Evolutionary conservation across 2,797 vertebrate species (phyloP).

Genomic region (Staurois parvus): DNA sequence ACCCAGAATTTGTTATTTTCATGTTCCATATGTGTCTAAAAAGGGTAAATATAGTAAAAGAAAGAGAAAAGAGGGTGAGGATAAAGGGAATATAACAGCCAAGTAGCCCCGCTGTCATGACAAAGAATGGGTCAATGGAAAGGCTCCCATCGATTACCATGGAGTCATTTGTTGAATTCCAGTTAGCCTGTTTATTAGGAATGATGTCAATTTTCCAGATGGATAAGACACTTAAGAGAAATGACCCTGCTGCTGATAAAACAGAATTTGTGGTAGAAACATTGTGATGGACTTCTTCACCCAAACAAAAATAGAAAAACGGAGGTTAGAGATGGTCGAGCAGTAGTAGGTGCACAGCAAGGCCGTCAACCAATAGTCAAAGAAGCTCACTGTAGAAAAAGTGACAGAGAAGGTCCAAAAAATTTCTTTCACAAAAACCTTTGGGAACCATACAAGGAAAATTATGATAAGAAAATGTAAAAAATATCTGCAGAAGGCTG

Average conservation of each 20-base stretch:
- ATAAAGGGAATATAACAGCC: constrained; percentile 34
- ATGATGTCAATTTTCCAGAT: not conserved
- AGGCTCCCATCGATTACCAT: too few species aligned
- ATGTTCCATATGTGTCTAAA: constrained; percentile 61
- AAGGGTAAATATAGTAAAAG: constrained; percentile 65
- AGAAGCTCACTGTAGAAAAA: constrained; percentile 44
- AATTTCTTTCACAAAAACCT: too few species aligned
- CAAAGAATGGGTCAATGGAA: too few species aligned
- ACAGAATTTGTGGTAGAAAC: constrained; percentile 52
- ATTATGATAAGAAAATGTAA: too few species aligned
- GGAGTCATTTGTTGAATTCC: not conserved
- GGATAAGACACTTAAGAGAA: not conserved
- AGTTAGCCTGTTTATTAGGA: too few species aligned
- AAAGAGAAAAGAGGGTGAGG: constrained; percentile 64
- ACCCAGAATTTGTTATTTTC: constrained; percentile 37
- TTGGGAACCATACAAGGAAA: too few species aligned
- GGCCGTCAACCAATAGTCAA: constrained; percentile 51
- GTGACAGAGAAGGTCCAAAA: too few species aligned
- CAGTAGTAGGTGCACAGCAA: constrained; percentile 67
- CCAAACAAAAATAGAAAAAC: constrained; percentile 41
- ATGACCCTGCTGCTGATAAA: constrained; percentile 60
- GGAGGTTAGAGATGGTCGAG: constrained; percentile 65
- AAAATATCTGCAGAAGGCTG: too few species aligned
- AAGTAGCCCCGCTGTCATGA: not conserved
- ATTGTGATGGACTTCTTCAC: constrained; percentile 62